phyloP scores from a whole-genome alignment of 2,888 invertebrate genomes.

The Xylota segnis region DNA sequence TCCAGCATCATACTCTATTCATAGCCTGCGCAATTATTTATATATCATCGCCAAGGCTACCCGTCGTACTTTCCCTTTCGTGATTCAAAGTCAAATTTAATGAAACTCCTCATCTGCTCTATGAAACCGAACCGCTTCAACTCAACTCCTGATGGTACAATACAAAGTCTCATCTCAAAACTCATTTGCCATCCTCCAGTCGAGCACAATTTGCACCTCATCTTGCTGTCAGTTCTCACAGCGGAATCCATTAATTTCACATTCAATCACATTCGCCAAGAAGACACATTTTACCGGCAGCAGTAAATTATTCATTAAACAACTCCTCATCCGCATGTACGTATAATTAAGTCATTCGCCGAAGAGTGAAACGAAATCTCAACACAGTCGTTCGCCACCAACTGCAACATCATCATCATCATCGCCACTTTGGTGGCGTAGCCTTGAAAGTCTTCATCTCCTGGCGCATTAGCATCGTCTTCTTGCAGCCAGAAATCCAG shows the following conservation, averaged over 20 bases:
- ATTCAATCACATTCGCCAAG: conserved; percentile 75
- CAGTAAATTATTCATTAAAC: conserved; percentile 75
- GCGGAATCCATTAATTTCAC: conserved; percentile 71
- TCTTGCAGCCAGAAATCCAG: conserved; percentile 42
- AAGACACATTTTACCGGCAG: conserved; percentile 72
- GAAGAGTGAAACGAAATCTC: conserved; percentile 65
- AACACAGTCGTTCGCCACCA: conserved; percentile 45
- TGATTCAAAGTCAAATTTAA: conserved; percentile 9
- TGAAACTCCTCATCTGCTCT: conserved; percentile 18
- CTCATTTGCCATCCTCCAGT: conserved; percentile 44
- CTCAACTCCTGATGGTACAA: conserved; percentile 32
- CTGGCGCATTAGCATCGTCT: conserved; percentile 53
- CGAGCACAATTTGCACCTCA: conserved; percentile 71
- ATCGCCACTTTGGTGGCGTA: conserved; percentile 21
- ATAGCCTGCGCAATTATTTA: neutral
- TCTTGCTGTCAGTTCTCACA: conserved; percentile 68
- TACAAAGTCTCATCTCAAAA: conserved; percentile 30
- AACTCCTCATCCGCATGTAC: conserved; percentile 67
- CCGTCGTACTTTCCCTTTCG: conserved; percentile 31
- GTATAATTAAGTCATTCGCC: conserved; percentile 74
- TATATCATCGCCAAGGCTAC: neutral
- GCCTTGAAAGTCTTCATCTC: conserved; percentile 67
- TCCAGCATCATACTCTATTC: too few species aligned
- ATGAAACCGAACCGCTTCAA: conserved; percentile 2
- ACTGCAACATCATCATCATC: conserved; percentile 43